Evolutionary conservation across 1,140 invertebrate genomes (phyloP).

Genomic region (Hypsibius dujardini): DNA sequence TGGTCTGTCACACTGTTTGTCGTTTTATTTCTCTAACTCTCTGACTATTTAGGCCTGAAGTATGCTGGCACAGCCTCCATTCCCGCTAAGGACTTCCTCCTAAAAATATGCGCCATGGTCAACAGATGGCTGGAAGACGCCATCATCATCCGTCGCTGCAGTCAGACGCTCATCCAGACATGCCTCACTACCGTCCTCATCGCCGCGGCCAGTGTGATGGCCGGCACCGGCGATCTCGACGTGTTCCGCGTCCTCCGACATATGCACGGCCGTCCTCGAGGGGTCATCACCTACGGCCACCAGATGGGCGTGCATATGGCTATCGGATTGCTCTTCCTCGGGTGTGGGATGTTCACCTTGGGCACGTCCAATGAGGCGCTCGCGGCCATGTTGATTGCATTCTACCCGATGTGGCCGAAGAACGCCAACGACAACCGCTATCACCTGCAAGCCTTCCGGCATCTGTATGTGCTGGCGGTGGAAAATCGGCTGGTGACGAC

Average conservation of each 20-base stretch:
- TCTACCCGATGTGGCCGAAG: conserved; percentile 90
- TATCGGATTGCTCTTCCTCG: conserved; percentile 72
- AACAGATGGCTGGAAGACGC: neutral
- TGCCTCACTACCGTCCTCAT: conserved; percentile 66
- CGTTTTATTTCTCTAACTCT: no score
- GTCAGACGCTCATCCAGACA: conserved; percentile 46
- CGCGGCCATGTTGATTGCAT: conserved; percentile 69
- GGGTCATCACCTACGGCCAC: conserved; percentile 61
- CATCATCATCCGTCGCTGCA: neutral
- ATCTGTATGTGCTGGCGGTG: conserved; percentile 79
- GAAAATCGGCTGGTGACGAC: conserved; percentile 71
- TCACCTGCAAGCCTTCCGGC: conserved; percentile 81
- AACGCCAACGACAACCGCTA: conserved; percentile 91
- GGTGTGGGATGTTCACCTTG: conserved; percentile 72
- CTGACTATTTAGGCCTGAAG: conserved; percentile 50
- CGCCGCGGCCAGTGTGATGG: conserved; percentile 69
- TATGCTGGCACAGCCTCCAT: conserved; percentile 77
- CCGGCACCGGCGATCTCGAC: conserved; percentile 72
- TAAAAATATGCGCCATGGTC: conserved; percentile 23
- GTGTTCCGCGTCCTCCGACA: conserved; percentile 67
- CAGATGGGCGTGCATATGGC: conserved; percentile 88
- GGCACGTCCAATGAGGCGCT: conserved; percentile 62
- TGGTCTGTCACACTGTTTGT: no score
- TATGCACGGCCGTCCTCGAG: conserved; percentile 41
- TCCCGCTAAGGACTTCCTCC: conserved; percentile 41